phyloP scores from a whole-genome alignment of 2,888 invertebrate genomes.

The Suillia variegata region DNA sequence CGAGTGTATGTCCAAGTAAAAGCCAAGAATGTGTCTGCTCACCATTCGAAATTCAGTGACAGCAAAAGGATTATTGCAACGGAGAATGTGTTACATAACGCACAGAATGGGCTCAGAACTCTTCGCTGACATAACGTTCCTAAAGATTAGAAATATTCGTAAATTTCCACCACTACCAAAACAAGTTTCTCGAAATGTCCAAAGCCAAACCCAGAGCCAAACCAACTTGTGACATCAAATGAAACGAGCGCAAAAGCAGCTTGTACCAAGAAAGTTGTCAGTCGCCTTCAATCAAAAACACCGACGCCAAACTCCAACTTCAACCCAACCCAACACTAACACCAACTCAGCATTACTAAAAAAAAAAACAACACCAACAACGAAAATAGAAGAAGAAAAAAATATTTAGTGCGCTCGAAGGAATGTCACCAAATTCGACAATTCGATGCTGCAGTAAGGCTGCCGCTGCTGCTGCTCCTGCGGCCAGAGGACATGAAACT shows the following conservation, averaged over 20 bases:
- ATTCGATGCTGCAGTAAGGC: not conserved
- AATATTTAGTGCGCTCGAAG: slow-evolving; percentile 18
- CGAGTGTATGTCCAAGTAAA: too few relatives aligned
- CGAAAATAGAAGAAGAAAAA: not conserved
- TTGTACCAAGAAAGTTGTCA: slow-evolving; percentile 44
- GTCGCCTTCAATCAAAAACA: slow-evolving; percentile 49
- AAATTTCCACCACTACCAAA: too few relatives aligned
- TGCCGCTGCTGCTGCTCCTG: not conserved
- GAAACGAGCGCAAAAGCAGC: not conserved
- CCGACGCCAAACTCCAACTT: too few relatives aligned
- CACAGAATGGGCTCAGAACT: not conserved
- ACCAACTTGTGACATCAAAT: not conserved
- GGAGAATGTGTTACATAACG: not conserved
- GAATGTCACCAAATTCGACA: slow-evolving; percentile 8
- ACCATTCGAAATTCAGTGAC: too few relatives aligned
- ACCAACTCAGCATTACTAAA: slow-evolving; percentile 25
- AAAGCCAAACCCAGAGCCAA: not conserved
- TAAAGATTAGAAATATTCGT: not conserved
- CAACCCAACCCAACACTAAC: too few relatives aligned
- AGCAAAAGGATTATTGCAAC: not conserved
- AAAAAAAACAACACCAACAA: slow-evolving; percentile 30
- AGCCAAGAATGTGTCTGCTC: not conserved
- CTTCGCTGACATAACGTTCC: not conserved
- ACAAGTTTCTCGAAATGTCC: not conserved
- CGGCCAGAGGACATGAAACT: slow-evolving; percentile 37